phyloP scores from a whole-genome alignment of 2,113 vertebrate genomes.

The Nothocercus julius region DNA sequence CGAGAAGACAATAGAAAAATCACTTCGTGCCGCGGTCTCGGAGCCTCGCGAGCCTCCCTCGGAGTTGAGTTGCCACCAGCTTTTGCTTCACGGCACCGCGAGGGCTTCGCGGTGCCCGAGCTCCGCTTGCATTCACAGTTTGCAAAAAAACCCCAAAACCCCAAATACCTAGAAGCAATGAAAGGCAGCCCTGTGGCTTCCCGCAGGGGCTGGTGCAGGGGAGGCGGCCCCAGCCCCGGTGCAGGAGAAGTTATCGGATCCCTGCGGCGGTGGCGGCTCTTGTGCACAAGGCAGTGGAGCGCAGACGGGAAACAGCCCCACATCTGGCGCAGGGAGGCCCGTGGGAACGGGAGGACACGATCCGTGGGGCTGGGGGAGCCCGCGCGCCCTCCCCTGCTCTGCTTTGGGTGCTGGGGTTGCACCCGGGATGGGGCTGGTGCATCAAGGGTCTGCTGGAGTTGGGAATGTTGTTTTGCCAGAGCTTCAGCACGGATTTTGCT shows the following conservation, averaged over 20 bases:
- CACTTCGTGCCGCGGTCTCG: neutral
- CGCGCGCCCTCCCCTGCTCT: neutral
- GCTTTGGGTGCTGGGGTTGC: neutral
- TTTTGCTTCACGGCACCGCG: neutral
- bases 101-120: neutral
- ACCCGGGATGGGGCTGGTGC: neutral
- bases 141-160: neutral
- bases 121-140: neutral
- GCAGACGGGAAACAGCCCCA: neutral
- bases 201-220: neutral
- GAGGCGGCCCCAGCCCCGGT: neutral
- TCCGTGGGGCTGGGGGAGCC: neutral
- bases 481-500: neutral
- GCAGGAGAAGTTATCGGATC: neutral
- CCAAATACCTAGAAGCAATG: neutral
- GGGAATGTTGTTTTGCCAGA: neutral
- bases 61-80: conserved; percentile 1
- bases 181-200: neutral
- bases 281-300: neutral
- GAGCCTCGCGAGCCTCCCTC: neutral
- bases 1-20: conserved; percentile 38
- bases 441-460: neutral
- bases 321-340: conserved; percentile 24
- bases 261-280: neutral
- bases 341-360: neutral